phyloP scores from a whole-genome alignment of 2,797 vertebrate genomes.

The Graptemys geographica region DNA sequence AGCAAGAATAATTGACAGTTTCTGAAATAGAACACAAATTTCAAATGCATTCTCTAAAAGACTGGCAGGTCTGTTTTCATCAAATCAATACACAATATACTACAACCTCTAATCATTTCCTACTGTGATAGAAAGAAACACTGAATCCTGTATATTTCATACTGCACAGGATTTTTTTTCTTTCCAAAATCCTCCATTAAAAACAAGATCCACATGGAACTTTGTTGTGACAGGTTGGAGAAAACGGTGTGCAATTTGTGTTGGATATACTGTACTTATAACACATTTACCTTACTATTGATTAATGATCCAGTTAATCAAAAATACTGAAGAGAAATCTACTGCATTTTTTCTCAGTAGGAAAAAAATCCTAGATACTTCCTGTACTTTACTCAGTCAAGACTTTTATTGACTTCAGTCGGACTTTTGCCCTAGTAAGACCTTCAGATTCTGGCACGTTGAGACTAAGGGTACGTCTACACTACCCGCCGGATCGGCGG shows the following conservation, averaged over 20 bases:
- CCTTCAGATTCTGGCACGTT: neutral
- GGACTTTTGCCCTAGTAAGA: neutral
- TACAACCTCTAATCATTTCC: neutral
- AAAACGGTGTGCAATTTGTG: neutral
- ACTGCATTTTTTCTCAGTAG: neutral
- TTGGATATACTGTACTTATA: neutral
- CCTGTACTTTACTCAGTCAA: conserved; percentile 39
- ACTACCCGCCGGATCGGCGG: too few species aligned
- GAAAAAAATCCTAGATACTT: conserved; percentile 40
- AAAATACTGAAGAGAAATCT: conserved; percentile 24
- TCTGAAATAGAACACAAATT: neutral
- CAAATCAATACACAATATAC: neutral
- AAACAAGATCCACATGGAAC: fast-evolving
- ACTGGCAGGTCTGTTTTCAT: neutral
- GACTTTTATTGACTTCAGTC: neutral
- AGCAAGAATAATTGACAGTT: neutral
- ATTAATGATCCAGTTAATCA: conserved; percentile 18
- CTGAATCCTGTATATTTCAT: neutral
- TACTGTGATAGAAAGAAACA: neutral
- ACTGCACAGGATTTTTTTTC: neutral
- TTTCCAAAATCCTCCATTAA: neutral
- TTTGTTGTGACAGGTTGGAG: neutral
- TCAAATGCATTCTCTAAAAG: neutral
- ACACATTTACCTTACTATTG: neutral
- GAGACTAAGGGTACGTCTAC: neutral